These are phyloP conservation scores for Cuculus canorus DNA, from an alignment of 2,797 vertebrate species.

Conservation along the genomic window DNA sequence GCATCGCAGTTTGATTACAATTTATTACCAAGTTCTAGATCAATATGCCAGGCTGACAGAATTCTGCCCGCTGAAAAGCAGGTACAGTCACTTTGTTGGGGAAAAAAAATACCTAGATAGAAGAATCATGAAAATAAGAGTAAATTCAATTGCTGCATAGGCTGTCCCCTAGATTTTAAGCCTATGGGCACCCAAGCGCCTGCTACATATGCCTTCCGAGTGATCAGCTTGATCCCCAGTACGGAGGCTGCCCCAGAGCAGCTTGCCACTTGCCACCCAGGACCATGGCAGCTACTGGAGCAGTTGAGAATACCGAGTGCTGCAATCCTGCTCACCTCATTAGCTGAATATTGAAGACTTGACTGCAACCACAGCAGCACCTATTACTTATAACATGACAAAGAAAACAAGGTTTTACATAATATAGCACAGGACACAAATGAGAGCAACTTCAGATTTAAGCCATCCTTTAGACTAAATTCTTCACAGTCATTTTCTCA, in stretches of 20 bases:
- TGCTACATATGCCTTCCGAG: not conserved
- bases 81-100: not conserved
- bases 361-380: not conserved
- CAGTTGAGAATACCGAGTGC: fast-evolving
- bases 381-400: not conserved
- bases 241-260: not conserved
- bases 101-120: fast-evolving
- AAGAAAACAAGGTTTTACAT: not conserved
- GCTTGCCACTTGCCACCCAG: too few relatives aligned
- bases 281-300: fast-evolving
- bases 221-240: fast-evolving
- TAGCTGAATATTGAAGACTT: not conserved
- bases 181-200: not conserved
- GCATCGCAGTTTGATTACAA: not conserved
- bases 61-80: not conserved
- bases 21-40: not conserved
- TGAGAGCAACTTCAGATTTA: not conserved
- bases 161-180: not conserved
- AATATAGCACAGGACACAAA: not conserved
- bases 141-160: not conserved
- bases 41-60: not conserved
- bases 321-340: not conserved
- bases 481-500: not conserved
- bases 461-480: not conserved
- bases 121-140: not conserved